Base-by-base conservation (phyloP, 2,888 invertebrate genomes). In the Dicranocentrus wangi region DNA sequence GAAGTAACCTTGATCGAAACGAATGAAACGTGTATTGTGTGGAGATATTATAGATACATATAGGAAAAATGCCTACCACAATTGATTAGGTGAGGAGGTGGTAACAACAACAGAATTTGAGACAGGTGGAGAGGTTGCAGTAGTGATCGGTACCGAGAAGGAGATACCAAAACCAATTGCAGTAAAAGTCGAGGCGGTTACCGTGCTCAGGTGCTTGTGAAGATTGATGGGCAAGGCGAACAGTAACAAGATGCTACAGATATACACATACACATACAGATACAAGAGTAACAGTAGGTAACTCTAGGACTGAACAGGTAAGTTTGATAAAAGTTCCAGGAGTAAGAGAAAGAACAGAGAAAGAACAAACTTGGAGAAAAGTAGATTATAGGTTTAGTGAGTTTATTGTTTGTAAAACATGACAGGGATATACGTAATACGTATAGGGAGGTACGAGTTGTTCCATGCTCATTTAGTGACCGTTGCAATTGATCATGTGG, bases 101-200 rank as follows among this genome's bases (percentile, higher is more conserved):
- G 80, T 73, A 80, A 80, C 80, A 79, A 79, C 79, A 81, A 84
- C 71, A 82, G 82, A 78, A 76, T 73, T 73, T 79, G 82, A 82
- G 72, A 80, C 81, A 82, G 82, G 77, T 80, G 78, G 51, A 73
- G 82, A 76, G 71, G 72, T 72, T 73, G 73, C 51, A 75, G 71
- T 70, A 75, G 61, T 76, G 68, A 80, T 73, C 47, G 79, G 80
- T 80, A 80, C 72, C 73, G 73, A 72, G 78, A 78, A 79, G 42
- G 80, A 60, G 80, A 80, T 80, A 80, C 80, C 80, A 80, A 80
- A 73, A 68, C 80, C 80, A 73, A 80, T 72, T 73, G 80, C 80
- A 73, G 80, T 80, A 80, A 80, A 80, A 69, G 80, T 80, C 69
- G 80, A 80, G 80, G 80, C 66, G 68, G 79, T 79, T 71, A 79